A percentile compares a stretch with the other conserved stretches of the same genome.
These are phyloP conservation scores for Enteromius radiatus DNA, from an alignment of 2,797 vertebrate genomes.

Conservation along the genomic window DNA sequence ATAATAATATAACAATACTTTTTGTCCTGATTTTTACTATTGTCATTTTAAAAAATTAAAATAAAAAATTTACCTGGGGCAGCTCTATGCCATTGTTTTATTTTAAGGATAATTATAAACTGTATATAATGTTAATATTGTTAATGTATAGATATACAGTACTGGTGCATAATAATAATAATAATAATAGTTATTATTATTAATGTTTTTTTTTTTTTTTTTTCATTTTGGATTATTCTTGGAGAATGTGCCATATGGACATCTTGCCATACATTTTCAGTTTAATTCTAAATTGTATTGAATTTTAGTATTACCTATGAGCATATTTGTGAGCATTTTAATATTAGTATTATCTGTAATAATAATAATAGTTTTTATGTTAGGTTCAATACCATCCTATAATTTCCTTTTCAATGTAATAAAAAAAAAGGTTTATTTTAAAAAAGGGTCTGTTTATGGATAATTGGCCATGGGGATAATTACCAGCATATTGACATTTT, in stretches of 20 bases:
- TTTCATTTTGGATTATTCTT: too few relatives aligned
- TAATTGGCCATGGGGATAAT: neutral
- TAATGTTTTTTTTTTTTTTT: too few relatives aligned
- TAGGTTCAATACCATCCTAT: neutral
- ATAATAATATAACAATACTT: too few relatives aligned
- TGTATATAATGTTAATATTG: neutral
- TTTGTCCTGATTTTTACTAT: neutral
- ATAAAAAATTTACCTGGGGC: neutral
- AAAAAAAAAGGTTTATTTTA: neutral
- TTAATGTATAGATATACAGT: too few relatives aligned
- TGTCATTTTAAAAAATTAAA: too few relatives aligned
- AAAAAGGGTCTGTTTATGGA: neutral
- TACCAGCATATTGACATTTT: neutral
- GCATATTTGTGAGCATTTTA: neutral
- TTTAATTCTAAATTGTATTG: neutral
- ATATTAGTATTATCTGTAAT: neutral
- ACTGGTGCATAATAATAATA: neutral
- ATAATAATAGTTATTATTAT: too few relatives aligned
- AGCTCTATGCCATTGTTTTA: neutral
- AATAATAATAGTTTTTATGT: neutral
- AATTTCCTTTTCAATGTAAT: neutral
- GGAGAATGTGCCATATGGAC: too few relatives aligned
- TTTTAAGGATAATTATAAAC: neutral
- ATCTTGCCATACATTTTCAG: neutral
- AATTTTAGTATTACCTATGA: neutral